A percentile compares a stretch with the other conserved stretches of the same genome.
Conservation (phyloP, 2,113 vertebrate genomes). For the Pelecanus crispus region DNA sequence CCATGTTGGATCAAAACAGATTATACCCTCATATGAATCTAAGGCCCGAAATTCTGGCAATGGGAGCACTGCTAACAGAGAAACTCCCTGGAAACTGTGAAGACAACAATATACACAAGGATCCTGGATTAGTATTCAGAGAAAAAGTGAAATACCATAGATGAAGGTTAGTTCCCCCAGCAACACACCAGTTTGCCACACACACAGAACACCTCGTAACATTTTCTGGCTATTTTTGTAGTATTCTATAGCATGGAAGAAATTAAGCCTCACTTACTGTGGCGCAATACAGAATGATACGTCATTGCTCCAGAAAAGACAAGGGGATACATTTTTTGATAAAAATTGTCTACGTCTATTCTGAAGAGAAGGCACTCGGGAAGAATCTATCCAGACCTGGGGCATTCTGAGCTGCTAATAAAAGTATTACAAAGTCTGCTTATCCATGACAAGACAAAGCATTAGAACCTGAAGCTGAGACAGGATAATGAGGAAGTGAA, state of each 20-base stretch:
- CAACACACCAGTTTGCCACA: neutral
- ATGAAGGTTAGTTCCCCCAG: neutral
- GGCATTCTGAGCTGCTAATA: neutral
- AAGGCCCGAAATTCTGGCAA: neutral
- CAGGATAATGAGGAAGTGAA: neutral
- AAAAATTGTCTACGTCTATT: neutral
- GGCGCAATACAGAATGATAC: neutral
- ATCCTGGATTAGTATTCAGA: neutral
- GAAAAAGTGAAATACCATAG: neutral
- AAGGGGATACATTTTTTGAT: neutral
- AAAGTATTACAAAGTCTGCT: neutral
- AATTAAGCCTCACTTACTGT: neutral
- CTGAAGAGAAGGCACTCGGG: neutral
- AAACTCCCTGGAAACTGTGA: neutral
- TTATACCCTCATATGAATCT: neutral
- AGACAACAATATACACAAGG: neutral
- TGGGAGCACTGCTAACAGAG: neutral
- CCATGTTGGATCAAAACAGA: neutral
- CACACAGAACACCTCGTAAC: neutral
- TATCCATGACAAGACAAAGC: neutral
- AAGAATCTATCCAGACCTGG: neutral
- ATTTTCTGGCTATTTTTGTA: neutral
- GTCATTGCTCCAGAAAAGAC: neutral
- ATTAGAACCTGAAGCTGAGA: neutral
- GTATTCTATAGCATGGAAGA: neutral